These are phyloP conservation scores for Umimayanthus chanpuru DNA, from an alignment of 92 coral and sea anemone species.

Conservation along the genomic window DNA sequence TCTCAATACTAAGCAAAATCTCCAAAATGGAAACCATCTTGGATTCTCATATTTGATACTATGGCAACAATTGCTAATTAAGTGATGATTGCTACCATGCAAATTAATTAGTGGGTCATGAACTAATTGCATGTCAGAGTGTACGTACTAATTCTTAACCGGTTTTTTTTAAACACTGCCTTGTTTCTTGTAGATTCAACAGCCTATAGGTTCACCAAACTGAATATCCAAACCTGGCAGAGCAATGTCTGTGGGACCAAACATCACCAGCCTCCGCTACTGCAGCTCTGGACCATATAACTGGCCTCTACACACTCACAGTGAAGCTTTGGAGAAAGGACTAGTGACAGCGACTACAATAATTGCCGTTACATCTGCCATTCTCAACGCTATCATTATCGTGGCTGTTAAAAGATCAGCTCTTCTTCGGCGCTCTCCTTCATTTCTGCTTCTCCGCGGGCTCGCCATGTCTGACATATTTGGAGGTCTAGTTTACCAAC, in stretches of 20 bases:
- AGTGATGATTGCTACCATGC: no score
- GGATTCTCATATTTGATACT: no score
- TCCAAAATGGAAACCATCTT: no score
- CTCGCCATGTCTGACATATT: background rate
- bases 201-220: background rate
- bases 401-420: background rate
- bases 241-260: background rate
- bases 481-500: background rate
- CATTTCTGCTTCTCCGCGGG: background rate
- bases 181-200: background rate
- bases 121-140: no score
- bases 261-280: background rate
- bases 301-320: background rate
- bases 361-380: background rate
- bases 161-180: no score
- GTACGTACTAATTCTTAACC: no score
- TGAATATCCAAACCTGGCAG: background rate
- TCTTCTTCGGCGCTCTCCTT: background rate
- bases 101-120: no score
- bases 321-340: background rate
- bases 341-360: background rate
- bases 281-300: background rate
- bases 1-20: no score
- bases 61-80: no score
- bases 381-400: background rate